These are phyloP conservation scores for Spicauda simplicius DNA, from an alignment of 2,888 invertebrate genomes.

Conservation along the genomic window DNA sequence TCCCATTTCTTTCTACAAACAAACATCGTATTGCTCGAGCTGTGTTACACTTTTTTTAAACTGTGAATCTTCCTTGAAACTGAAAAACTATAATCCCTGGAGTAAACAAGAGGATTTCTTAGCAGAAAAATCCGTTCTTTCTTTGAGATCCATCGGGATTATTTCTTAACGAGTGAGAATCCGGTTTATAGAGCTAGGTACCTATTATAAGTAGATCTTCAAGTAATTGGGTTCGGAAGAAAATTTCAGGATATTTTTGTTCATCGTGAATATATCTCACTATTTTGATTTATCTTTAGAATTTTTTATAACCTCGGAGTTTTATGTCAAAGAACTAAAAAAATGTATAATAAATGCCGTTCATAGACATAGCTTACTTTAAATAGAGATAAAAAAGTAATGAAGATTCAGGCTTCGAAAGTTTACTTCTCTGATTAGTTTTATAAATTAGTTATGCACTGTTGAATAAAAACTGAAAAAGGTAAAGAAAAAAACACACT, in stretches of 20 bases:
- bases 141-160: constrained; percentile 33
- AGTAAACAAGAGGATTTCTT: constrained; percentile 36
- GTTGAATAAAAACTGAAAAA: too few relatives aligned
- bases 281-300: neutral
- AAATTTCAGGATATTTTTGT: constrained; percentile 10
- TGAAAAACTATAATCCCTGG: constrained; percentile 36
- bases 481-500: too few relatives aligned
- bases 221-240: constrained; percentile 23
- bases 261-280: constrained; percentile 8
- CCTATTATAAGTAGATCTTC: constrained; percentile 24
- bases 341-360: neutral
- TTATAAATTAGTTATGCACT: too few relatives aligned
- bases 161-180: constrained; percentile 30
- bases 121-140: constrained; percentile 29
- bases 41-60: constrained; percentile 24
- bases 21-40: constrained; percentile 26
- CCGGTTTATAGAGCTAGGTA: constrained; percentile 24
- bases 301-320: neutral
- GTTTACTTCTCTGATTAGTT: too few relatives aligned
- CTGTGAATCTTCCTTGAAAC: constrained; percentile 26
- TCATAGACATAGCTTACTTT: too few relatives aligned
- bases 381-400: too few relatives aligned
- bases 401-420: too few relatives aligned
- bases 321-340: neutral
- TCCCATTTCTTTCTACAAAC: constrained; percentile 6